Evolutionary conservation across 2,888 invertebrate species (phyloP).

Genomic region (Punctoribates punctum): DNA sequence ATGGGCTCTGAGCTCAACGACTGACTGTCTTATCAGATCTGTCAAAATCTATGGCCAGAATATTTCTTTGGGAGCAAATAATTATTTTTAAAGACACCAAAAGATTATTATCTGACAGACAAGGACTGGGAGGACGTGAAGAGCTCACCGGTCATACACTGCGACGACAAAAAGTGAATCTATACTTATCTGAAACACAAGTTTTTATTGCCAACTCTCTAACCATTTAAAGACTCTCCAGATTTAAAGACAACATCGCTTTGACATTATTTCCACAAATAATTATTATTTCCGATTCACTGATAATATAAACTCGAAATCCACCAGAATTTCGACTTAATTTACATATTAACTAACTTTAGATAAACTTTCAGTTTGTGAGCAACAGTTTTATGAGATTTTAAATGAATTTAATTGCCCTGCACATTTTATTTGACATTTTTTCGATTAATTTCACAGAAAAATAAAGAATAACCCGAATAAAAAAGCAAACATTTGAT

Average conservation of each 20-base stretch:
- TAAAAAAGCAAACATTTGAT: too few relatives aligned
- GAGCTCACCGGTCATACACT: slow-evolving; percentile 37
- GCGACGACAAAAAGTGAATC: slow-evolving; percentile 27
- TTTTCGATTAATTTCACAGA: background rate
- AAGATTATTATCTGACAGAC: slow-evolving; percentile 34
- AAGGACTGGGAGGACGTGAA: slow-evolving; percentile 34
- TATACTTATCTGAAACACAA: slow-evolving; percentile 30
- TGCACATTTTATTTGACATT: background rate
- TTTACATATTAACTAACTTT: slow-evolving; percentile 12
- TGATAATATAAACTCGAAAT: background rate
- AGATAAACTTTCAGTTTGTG: background rate
- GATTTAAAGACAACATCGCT: slow-evolving; percentile 8
- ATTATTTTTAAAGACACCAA: slow-evolving; percentile 43
- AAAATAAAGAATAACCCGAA: too few relatives aligned
- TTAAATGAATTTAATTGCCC: background rate
- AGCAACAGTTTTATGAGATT: background rate
- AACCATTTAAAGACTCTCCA: slow-evolving; percentile 28
- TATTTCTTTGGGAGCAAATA: slow-evolving; percentile 36
- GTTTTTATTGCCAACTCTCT: slow-evolving; percentile 25
- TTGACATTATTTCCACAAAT: slow-evolving; percentile 22
- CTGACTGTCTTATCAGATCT: slow-evolving; percentile 26
- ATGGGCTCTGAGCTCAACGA: slow-evolving; percentile 28
- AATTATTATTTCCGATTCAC: slow-evolving; percentile 18
- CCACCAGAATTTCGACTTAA: background rate
- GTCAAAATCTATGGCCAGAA: slow-evolving; percentile 25